Conservation (phyloP, 2,797 vertebrate species). For the Cyprinella venusta region DNA sequence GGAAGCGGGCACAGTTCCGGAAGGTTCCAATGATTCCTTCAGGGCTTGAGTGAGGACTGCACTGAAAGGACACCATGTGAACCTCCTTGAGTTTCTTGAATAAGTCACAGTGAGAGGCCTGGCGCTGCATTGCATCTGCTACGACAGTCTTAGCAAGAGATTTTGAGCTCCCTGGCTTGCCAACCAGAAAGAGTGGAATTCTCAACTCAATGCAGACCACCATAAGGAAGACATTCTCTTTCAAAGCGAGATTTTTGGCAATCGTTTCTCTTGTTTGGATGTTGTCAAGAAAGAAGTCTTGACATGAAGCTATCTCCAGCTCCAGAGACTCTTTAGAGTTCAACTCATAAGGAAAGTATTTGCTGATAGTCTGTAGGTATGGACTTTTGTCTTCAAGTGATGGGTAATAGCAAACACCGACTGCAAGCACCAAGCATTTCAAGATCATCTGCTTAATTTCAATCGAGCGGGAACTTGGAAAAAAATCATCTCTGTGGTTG, state of each 20-base stretch:
- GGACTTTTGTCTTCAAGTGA: conserved; percentile 72
- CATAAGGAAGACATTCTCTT: conserved; percentile 85
- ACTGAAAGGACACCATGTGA: conserved; percentile 84
- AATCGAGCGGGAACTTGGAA: conserved; percentile 36
- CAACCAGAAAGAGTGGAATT: conserved; percentile 82
- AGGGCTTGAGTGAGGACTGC: conserved; percentile 83
- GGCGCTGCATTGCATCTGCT: conserved; percentile 79
- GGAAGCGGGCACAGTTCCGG: conserved; percentile 80
- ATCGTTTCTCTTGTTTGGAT: conserved; percentile 73
- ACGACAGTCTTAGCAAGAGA: conserved; percentile 83
- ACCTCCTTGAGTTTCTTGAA: conserved; percentile 79
- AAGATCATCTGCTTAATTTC: conserved; percentile 49
- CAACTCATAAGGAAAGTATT: conserved; percentile 64
- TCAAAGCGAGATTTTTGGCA: conserved; percentile 79
- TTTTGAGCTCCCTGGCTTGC: conserved; percentile 84
- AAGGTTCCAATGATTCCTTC: conserved; percentile 84
- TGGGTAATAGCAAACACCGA: conserved; percentile 81
- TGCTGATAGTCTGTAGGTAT: conserved; percentile 72
- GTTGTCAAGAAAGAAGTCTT: conserved; percentile 76
- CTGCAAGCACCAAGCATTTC: conserved; percentile 76
- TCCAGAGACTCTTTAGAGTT: conserved; percentile 53
- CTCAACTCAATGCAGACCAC: conserved; percentile 82
- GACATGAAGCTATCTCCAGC: conserved; percentile 73
- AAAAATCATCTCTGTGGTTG: conserved; percentile 65
- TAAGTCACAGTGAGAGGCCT: conserved; percentile 70